A percentile compares a stretch with the other conserved stretches of the same genome.
Conservation (phyloP, 2,113 vertebrate genomes). For the Hippocampus mohnikei region DNA sequence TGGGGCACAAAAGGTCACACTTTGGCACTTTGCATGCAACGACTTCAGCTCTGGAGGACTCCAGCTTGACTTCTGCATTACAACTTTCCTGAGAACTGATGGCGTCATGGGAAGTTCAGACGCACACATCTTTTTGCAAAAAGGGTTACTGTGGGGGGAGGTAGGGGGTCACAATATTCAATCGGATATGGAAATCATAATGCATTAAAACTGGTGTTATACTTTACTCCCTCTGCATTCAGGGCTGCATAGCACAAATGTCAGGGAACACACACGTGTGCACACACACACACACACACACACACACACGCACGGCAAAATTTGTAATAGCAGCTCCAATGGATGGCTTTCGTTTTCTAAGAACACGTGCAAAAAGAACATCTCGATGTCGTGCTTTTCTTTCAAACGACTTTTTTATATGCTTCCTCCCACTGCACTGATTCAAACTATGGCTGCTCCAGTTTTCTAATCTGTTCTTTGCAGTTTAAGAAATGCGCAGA, state of each 20-base stretch:
- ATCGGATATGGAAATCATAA: conserved; percentile 9
- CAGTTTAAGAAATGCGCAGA: conserved; percentile 5
- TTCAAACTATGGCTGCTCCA: conserved; percentile 57
- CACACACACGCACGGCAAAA: conserved; percentile 24
- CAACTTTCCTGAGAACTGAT: conserved; percentile 24
- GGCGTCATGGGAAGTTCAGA: conserved; percentile 35
- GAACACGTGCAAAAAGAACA: conserved; percentile 30
- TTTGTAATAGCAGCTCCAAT: conserved; percentile 53
- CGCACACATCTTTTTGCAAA: conserved; percentile 38
- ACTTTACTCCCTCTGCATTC: conserved; percentile 64
- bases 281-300: neutral
- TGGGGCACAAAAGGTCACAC: conserved; percentile 6
- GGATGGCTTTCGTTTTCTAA: conserved; percentile 27
- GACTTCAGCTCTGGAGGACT: conserved; percentile 9
- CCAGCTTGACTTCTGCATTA: conserved; percentile 30
- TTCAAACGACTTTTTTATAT: conserved; percentile 45
- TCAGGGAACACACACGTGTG: conserved; percentile 58
- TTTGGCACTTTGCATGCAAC: conserved; percentile 4
- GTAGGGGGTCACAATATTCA: conserved; percentile 22
- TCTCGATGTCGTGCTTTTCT: conserved; percentile 41
- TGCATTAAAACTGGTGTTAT: conserved; percentile 8
- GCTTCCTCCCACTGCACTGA: conserved; percentile 22
- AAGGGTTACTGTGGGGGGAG: conserved; percentile 2
- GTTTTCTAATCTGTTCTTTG: conserved; percentile 33
- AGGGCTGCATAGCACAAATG: conserved; percentile 59